phyloP scores from a whole-genome alignment of 2,888 invertebrate genomes.

The Drosophila silvestris region DNA sequence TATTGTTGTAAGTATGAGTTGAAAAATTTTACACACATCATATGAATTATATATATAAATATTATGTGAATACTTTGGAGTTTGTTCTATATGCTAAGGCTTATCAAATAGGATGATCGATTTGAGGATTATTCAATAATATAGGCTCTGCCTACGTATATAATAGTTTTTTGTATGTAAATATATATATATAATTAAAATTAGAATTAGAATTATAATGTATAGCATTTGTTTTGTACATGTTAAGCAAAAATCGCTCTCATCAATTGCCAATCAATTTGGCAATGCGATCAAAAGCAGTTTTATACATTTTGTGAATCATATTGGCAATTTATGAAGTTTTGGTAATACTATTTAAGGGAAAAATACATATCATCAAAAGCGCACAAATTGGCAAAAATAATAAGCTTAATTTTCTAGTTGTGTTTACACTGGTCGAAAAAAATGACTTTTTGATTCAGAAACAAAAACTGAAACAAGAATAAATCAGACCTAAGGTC shows the following conservation, averaged over 20 bases:
- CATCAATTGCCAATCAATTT: slow-evolving; percentile 59
- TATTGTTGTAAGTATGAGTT: slow-evolving; percentile 50
- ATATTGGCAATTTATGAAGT: slow-evolving; percentile 43
- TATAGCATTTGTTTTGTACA: slow-evolving; percentile 75
- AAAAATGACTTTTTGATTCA: slow-evolving; percentile 4
- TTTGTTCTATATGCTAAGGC: slow-evolving; percentile 61
- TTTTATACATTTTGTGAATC: slow-evolving; percentile 39
- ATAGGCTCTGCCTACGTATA: slow-evolving; percentile 79
- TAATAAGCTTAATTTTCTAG: slow-evolving; percentile 23
- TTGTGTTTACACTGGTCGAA: slow-evolving; percentile 65
- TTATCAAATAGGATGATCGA: slow-evolving; percentile 53
- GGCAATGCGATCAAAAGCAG: slow-evolving; percentile 54
- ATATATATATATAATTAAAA: slow-evolving; percentile 15
- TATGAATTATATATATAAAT: slow-evolving; percentile 71
- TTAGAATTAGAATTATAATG: slow-evolving; percentile 32
- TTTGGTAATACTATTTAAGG: slow-evolving; percentile 36
- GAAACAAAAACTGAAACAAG: slow-evolving; percentile 49
- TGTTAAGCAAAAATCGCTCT: slow-evolving; percentile 63
- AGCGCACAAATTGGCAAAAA: slow-evolving; percentile 52
- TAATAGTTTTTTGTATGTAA: slow-evolving; percentile 19
- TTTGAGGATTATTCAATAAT: slow-evolving; percentile 57
- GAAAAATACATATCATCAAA: slow-evolving; percentile 39
- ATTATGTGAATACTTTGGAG: slow-evolving; percentile 76
- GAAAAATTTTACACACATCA: slow-evolving; percentile 36
- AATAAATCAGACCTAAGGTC: slow-evolving; percentile 23